Base-by-base conservation (phyloP, 2,113 vertebrate species). In the Bufo bufo region DNA sequence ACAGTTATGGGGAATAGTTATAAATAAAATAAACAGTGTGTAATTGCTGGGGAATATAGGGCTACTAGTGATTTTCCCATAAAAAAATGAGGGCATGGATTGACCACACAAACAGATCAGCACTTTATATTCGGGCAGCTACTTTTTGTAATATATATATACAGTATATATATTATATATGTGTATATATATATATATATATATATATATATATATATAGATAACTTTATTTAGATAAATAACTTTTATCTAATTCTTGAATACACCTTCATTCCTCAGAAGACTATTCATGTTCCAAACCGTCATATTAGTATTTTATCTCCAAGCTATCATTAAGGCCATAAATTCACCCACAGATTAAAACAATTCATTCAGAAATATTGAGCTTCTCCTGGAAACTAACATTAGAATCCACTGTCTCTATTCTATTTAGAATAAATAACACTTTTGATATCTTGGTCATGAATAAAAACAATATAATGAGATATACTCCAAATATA, bases 381-480 rank as follows among this genome's bases (percentile, higher is more conserved):
- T 78, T 58, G 5, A 33, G 52, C 33, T 79, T 56, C 43, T 56
- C 14, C 20, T 78, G 19, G 47, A 54, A 17, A 77, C 19, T 49
- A 61, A 61, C 14, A 77, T 52, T 13, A 13, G 12, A 43, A 12
- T 43, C 23, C 66, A 43, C 69, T 50, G 9, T 23, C 10, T 23
- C 63, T 50, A 49, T 12, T 83, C 14, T 50, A 4, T 47, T 23
- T 54, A 56, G 23, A 74, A 14, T 33, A 43, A 85, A 84, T 63
- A 66, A 23, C 56, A 58, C 71, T 85, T 71, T 19, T 43, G 49
- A 56, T 74, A 50, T 19, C 8, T 85, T 45, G 50, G 52, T 85
- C 83, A 75, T 74, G 83, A 85, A 85, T 85, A 85, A 74, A 85
- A 43, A 85, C 23, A 11, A 75, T 9, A 74, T 74, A 85, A 74